Conservation (phyloP, 2,797 vertebrate species). For the Leptodactylus fallax region DNA sequence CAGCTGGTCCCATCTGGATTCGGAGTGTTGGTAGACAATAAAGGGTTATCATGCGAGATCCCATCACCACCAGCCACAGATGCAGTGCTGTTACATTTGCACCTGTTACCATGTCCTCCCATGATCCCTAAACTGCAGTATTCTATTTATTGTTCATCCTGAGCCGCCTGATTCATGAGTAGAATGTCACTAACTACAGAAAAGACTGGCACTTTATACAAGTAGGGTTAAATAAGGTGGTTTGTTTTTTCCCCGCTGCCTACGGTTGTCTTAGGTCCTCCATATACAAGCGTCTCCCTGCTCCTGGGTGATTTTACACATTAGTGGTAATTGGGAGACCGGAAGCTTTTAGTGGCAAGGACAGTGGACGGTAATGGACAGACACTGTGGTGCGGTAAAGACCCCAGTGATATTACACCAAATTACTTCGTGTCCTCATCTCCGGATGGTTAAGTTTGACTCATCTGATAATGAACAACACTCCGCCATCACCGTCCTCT, state of each 20-base stretch:
- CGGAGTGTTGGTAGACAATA: background rate
- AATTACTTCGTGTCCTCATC: background rate
- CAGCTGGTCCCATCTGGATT: background rate
- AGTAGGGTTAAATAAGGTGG: no score
- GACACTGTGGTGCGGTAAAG: background rate
- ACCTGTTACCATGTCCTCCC: background rate
- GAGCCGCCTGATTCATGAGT: background rate
- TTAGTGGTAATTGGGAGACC: background rate
- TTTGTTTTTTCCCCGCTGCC: no score
- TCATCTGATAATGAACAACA: background rate
- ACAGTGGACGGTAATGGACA: background rate
- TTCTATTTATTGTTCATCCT: background rate
- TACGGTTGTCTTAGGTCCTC: background rate
- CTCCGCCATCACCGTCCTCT: background rate
- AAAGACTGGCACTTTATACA: background rate
- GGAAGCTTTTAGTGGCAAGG: background rate
- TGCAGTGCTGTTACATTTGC: background rate
- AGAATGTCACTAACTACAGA: background rate
- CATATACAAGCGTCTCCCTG: background rate
- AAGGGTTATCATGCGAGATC: background rate
- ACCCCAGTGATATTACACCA: background rate
- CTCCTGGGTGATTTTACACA: constrained; percentile 8
- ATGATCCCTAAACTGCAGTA: background rate
- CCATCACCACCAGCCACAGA: background rate
- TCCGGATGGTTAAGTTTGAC: background rate